Evolutionary conservation across 2,797 vertebrate species (phyloP).

Genomic region (Sebastes baramenuke): DNA sequence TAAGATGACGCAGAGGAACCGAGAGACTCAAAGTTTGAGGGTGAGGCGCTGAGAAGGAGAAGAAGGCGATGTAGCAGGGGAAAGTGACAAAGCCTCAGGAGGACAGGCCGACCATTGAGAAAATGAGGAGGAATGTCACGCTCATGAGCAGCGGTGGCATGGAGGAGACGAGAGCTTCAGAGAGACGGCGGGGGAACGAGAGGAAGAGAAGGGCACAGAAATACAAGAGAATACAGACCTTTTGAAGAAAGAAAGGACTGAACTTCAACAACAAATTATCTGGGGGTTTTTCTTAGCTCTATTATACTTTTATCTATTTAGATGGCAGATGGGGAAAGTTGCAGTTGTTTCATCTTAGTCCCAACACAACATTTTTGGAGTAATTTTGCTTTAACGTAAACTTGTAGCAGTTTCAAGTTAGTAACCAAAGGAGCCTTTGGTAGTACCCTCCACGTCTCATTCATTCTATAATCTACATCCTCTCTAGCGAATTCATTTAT

Average conservation of each 20-base stretch:
- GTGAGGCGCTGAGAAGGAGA: constrained; percentile 3
- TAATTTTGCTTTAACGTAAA: background rate
- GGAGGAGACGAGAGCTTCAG: background rate
- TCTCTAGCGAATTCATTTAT: background rate
- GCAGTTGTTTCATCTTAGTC: background rate
- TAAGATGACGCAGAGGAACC: constrained; percentile 20
- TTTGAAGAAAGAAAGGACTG: background rate
- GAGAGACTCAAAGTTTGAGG: constrained; percentile 12
- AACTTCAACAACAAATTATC: background rate
- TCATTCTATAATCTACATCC: background rate
- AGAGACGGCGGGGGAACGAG: constrained; percentile 3
- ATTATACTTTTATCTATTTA: background rate
- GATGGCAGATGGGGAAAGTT: background rate
- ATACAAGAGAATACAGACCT: background rate
- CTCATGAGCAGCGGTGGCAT: constrained; percentile 17
- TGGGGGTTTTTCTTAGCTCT: background rate
- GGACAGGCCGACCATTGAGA: constrained; percentile 35
- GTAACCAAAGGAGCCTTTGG: background rate
- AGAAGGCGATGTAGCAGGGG: background rate
- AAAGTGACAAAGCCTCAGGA: constrained; percentile 52
- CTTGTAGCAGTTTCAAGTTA: background rate
- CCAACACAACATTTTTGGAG: background rate
- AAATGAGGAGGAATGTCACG: constrained; percentile 50
- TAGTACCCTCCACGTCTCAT: background rate
- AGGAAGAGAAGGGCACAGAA: background rate